Percentiles rank a stretch among this genome's conserved stretches.
These are phyloP conservation scores for Ctenopoma kingsleyae DNA, from an alignment of 2,797 vertebrate genomes.

Conservation along the genomic window DNA sequence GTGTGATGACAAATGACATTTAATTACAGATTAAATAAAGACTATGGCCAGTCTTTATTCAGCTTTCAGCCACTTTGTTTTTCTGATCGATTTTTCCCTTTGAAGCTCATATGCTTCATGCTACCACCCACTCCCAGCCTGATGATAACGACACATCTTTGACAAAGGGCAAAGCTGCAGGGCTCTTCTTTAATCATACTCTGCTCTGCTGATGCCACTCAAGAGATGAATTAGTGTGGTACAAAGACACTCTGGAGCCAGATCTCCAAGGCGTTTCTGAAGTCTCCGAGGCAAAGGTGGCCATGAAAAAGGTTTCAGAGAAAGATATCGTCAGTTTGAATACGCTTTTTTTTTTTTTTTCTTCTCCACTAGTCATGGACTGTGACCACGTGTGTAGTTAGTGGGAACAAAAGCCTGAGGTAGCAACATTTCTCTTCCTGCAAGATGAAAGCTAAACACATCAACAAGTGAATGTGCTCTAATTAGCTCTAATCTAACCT, in stretches of 20 bases:
- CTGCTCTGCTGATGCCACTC: constrained; percentile 41
- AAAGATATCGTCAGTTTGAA: constrained; percentile 34
- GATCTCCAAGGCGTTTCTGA: constrained; percentile 32
- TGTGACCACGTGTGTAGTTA: constrained; percentile 43
- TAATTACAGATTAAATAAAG: constrained; percentile 29
- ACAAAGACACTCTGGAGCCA: constrained; percentile 31
- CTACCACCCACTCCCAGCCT: background rate
- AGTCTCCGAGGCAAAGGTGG: constrained; percentile 18
- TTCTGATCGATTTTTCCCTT: constrained; percentile 35
- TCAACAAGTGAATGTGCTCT: constrained; percentile 46
- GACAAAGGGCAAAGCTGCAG: constrained; percentile 40
- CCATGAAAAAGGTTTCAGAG: constrained; percentile 36
- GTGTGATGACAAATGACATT: constrained; percentile 14
- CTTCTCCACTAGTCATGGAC: constrained; percentile 38
- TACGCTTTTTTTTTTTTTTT: constrained; percentile 10
- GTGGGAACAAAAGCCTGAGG: constrained; percentile 45
- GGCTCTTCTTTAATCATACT: constrained; percentile 49
- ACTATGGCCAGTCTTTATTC: background rate
- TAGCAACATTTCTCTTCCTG: constrained; percentile 35
- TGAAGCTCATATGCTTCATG: constrained; percentile 22
- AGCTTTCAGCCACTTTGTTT: constrained; percentile 25
- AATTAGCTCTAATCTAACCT: constrained; percentile 32
- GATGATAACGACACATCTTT: constrained; percentile 52
- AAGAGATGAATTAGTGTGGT: constrained; percentile 39
- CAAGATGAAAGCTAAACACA: constrained; percentile 46